Evolutionary conservation across 2,888 invertebrate species (phyloP).

Genomic region (Podotricha telesiphe): DNA sequence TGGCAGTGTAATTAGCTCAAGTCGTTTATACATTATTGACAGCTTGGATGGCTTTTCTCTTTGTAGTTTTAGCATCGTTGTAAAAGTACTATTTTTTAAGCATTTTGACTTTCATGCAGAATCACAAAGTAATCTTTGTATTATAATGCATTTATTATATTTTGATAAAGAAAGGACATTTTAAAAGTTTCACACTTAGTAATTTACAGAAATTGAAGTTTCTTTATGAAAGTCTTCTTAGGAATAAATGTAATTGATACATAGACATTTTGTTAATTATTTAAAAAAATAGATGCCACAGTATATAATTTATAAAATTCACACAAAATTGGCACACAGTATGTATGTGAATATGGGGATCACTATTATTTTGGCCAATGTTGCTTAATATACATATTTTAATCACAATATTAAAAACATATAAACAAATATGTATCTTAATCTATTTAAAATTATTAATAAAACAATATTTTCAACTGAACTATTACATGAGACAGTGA

Average conservation of each 20-base stretch:
- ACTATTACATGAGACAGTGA: background rate
- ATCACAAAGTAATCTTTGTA: background rate
- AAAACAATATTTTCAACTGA: background rate
- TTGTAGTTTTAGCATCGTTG: conserved; percentile 1
- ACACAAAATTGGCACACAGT: conserved; percentile 25
- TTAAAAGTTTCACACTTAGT: background rate
- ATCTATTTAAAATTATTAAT: background rate
- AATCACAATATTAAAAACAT: background rate
- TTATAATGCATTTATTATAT: background rate
- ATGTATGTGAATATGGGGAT: conserved; percentile 11
- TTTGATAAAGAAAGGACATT: background rate
- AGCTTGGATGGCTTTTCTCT: conserved; percentile 37
- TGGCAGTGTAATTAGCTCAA: conserved; percentile 37
- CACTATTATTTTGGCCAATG: conserved; percentile 21
- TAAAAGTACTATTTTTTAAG: background rate
- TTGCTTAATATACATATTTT: background rate
- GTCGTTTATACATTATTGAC: conserved; percentile 26
- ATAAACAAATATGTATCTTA: background rate
- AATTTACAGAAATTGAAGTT: background rate
- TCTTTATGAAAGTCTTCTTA: background rate
- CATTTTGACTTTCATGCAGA: background rate
- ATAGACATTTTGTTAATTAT: background rate
- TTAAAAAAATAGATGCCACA: conserved; percentile 6
- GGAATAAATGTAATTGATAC: conserved; percentile 1
- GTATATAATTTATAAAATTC: conserved; percentile 3